Evolutionary conservation across 2,113 vertebrate genomes (phyloP).

Genomic region (Cnemophilus loriae): DNA sequence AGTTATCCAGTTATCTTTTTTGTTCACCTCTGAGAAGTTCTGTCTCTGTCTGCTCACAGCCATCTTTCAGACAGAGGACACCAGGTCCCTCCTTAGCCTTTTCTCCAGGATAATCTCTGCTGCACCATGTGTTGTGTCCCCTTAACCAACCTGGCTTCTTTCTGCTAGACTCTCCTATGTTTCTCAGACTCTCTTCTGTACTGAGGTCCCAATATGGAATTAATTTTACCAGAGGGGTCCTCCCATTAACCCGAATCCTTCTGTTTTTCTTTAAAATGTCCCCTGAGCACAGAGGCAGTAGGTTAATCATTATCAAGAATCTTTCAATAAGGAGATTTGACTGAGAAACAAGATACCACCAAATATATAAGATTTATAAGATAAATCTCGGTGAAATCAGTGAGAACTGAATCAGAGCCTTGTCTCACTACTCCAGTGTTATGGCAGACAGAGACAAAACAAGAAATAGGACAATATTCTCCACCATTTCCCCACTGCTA

Average conservation of each 20-base stretch:
- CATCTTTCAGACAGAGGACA: background rate
- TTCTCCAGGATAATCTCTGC: background rate
- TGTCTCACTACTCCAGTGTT: background rate
- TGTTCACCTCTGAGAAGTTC: background rate
- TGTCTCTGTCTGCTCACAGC: background rate
- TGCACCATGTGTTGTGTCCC: rapidly evolving
- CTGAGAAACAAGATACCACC: background rate
- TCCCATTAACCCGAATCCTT: background rate
- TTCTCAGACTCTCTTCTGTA: background rate
- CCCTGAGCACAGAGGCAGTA: background rate
- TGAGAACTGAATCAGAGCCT: background rate
- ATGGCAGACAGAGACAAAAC: background rate
- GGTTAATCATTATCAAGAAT: background rate
- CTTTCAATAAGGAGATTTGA: background rate
- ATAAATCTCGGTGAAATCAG: background rate
- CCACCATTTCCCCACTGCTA: background rate
- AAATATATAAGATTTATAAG: background rate
- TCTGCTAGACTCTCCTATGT: background rate
- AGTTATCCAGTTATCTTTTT: background rate
- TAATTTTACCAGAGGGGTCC: background rate
- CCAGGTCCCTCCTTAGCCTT: background rate
- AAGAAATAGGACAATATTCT: background rate
- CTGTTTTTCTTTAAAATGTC: background rate
- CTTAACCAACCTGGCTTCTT: background rate
- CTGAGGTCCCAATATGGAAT: background rate